Evolutionary conservation across 2,888 invertebrate species (phyloP).

Genomic region (Pheosia tremula): DNA sequence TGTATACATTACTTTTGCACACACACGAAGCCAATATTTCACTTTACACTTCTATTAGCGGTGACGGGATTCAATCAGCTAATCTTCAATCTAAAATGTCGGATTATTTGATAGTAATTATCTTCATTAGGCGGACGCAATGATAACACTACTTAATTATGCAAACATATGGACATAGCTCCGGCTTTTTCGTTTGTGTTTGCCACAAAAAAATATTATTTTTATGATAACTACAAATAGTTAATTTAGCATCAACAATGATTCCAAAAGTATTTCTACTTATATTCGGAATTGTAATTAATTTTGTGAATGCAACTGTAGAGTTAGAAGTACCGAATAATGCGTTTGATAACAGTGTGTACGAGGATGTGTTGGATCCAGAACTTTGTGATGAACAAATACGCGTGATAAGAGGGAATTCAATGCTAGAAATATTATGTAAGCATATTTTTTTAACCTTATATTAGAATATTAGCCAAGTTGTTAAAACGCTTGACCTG

Average conservation of each 20-base stretch:
- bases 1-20: too few relatives aligned
- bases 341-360: conserved; percentile 20
- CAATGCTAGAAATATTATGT: conserved; percentile 4
- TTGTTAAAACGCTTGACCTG: background rate
- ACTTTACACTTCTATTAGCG: too few relatives aligned
- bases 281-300: background rate
- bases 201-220: background rate
- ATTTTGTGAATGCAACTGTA: background rate
- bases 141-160: conserved; percentile 5
- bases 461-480: background rate
- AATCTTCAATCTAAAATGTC: background rate
- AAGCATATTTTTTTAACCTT: background rate
- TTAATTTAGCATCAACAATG: background rate
- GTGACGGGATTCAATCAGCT: too few relatives aligned
- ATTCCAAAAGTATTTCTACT: background rate
- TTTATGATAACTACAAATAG: background rate
- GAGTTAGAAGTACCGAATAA: conserved; percentile 6
- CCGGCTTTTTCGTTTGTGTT: background rate
- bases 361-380: conserved; percentile 24
- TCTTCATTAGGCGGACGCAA: background rate
- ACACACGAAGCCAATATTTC: too few relatives aligned
- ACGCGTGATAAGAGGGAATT: conserved; percentile 6
- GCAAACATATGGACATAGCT: background rate
- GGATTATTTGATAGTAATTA: conserved; percentile 1
- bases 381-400: conserved; percentile 22